These are phyloP conservation scores for Danaus plexippus DNA, from an alignment of 1,140 invertebrate species.

Conservation along the genomic window DNA sequence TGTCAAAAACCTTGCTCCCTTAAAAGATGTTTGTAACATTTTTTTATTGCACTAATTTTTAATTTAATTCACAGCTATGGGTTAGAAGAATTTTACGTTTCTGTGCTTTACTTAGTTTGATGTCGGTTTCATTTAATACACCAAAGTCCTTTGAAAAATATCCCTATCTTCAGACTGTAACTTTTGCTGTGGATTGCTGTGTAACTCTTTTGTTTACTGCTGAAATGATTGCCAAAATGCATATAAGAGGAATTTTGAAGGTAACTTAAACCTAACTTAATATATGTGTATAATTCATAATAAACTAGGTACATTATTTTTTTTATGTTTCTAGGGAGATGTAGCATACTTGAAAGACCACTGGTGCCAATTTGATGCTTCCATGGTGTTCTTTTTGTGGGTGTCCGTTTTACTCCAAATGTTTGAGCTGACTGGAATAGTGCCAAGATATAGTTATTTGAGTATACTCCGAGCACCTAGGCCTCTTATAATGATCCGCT, in stretches of 20 bases:
- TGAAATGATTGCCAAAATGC: slow-evolving; percentile 99
- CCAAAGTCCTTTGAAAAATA: slow-evolving; percentile 93
- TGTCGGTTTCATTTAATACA: slow-evolving; percentile 96
- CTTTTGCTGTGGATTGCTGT: slow-evolving; percentile 89
- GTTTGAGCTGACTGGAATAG: slow-evolving; percentile 86
- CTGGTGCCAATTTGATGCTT: slow-evolving; percentile 99
- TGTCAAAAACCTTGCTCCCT: neutral
- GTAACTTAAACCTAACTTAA: slow-evolving; percentile 63
- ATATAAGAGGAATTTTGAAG: slow-evolving; percentile 92
- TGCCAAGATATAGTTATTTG: slow-evolving; percentile 85
- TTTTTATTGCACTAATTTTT: slow-evolving; percentile 1
- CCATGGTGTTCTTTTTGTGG: slow-evolving; percentile 98
- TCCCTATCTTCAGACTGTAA: slow-evolving; percentile 87
- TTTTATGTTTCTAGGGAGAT: slow-evolving; percentile 87
- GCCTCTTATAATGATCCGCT: slow-evolving; percentile 97
- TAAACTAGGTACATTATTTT: slow-evolving; percentile 3
- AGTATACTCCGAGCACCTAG: slow-evolving; percentile 94
- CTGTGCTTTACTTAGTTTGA: slow-evolving; percentile 91
- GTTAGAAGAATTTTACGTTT: slow-evolving; percentile 90
- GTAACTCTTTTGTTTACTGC: slow-evolving; percentile 95
- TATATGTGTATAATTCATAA: neutral
- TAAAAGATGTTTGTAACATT: neutral
- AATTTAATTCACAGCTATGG: slow-evolving; percentile 79
- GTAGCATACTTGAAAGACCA: slow-evolving; percentile 95
- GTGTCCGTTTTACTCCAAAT: slow-evolving; percentile 96